These are phyloP conservation scores for Macrostomum lignano DNA, from an alignment of 1,140 invertebrate genomes.

Conservation along the genomic window DNA sequence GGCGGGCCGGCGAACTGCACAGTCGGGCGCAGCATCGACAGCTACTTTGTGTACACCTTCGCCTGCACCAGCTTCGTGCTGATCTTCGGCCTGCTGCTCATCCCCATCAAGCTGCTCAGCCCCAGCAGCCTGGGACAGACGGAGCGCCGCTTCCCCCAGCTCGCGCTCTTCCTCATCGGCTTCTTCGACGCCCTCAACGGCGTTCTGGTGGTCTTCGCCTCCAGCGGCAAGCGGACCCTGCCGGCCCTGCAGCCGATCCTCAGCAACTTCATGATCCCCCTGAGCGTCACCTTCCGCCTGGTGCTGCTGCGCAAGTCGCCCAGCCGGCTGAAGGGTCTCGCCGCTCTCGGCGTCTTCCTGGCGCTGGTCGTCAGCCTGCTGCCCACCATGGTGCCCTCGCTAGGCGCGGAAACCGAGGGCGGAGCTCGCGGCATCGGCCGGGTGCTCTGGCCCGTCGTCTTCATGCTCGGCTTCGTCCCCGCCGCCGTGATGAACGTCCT, in stretches of 20 bases:
- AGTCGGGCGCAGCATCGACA: too few relatives aligned
- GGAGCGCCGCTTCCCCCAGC: too few relatives aligned
- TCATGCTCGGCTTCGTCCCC: constrained; percentile 9
- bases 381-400: constrained; percentile 10
- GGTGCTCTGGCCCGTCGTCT: constrained; percentile 11
- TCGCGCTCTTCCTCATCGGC: too few relatives aligned
- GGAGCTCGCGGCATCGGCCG: neutral
- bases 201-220: constrained; percentile 10
- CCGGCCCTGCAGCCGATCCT: constrained; percentile 11
- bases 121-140: too few relatives aligned
- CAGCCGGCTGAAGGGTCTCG: too few relatives aligned
- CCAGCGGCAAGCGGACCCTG: constrained; percentile 9
- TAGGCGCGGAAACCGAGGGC: constrained; percentile 10
- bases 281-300: constrained; percentile 10
- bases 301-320: constrained; percentile 10
- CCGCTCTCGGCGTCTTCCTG: neutral
- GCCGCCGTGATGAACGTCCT: constrained; percentile 9
- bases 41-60: too few relatives aligned
- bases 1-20: too few relatives aligned
- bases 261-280: constrained; percentile 10
- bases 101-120: too few relatives aligned
- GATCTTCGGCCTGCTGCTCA: too few relatives aligned
- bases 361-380: constrained; percentile 10
- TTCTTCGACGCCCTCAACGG: too few relatives aligned
- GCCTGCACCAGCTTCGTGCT: too few relatives aligned